A percentile compares a stretch with the other conserved stretches of the same genome.
phyloP scores from a whole-genome alignment of 2,113 vertebrate species.

The Hippocampus mohnikei region DNA sequence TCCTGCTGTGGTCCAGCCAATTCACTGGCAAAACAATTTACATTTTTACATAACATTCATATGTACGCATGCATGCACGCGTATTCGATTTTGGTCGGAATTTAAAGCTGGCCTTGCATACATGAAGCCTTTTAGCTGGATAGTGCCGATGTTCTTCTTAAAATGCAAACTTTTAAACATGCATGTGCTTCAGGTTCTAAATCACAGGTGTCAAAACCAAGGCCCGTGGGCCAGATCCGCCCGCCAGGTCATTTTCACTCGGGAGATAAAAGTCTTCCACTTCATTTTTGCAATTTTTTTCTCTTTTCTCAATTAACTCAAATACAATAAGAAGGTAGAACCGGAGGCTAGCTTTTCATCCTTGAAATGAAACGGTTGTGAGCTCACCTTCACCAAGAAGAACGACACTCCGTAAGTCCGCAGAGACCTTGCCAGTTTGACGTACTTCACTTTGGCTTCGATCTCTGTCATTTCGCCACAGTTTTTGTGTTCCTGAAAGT shows the following conservation, averaged over 20 bases:
- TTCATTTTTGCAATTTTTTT: constrained; percentile 15
- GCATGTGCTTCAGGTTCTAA: too few relatives aligned
- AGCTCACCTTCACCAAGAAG: constrained; percentile 91
- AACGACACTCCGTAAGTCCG: constrained; percentile 94
- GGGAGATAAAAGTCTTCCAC: constrained; percentile 28
- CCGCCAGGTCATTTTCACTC: neutral
- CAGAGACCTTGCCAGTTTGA: constrained; percentile 91
- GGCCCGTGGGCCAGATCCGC: too few relatives aligned
- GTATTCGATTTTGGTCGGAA: neutral
- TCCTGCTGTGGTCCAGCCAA: constrained; percentile 96
- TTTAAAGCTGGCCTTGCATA: too few relatives aligned
- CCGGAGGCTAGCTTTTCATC: constrained; percentile 1
- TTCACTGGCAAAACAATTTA: constrained; percentile 76
- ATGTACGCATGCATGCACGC: neutral
- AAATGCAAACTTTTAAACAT: too few relatives aligned
- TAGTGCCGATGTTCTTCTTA: too few relatives aligned
- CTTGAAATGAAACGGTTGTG: constrained; percentile 10
- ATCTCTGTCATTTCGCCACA: constrained; percentile 97
- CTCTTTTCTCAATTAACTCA: constrained; percentile 11
- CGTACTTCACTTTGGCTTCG: constrained; percentile 96
- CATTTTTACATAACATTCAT: neutral
- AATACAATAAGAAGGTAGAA: constrained; percentile 10
- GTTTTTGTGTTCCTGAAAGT: constrained; percentile 89
- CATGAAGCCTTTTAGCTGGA: too few relatives aligned
- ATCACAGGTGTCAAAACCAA: too few relatives aligned